phyloP scores from a whole-genome alignment of 2,113 vertebrate species.

The Tichodroma muraria region DNA sequence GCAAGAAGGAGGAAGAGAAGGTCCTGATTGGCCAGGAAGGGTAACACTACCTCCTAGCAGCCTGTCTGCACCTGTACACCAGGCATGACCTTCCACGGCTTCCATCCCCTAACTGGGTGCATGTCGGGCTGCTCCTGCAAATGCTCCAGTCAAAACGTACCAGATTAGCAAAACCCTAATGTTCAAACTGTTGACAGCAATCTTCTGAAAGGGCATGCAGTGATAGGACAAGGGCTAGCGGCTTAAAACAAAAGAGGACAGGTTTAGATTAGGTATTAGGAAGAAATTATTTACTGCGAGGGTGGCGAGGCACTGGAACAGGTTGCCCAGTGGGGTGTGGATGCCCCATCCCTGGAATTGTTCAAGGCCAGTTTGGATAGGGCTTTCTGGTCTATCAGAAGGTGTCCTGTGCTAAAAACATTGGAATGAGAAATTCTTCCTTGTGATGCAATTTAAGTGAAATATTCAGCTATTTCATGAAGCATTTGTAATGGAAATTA shows the following conservation, averaged over 20 bases:
- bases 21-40: not conserved
- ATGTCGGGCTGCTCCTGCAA: not conserved
- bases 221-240: not conserved
- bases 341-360: not conserved
- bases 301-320: not conserved
- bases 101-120: not conserved
- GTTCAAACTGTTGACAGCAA: not conserved
- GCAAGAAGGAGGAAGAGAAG: not conserved
- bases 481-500: not conserved
- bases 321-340: not conserved
- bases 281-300: not conserved
- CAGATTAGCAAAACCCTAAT: not conserved
- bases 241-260: not conserved
- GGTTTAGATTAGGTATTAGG: not conserved
- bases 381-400: not conserved
- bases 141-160: not conserved
- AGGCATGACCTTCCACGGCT: not conserved
- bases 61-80: not conserved
- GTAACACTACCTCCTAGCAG: not conserved
- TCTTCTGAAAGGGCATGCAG: not conserved
- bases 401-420: not conserved
- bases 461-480: not conserved
- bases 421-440: not conserved
- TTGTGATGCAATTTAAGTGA: not conserved
- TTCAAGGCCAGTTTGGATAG: not conserved